Conservation (phyloP, 2,113 vertebrate species). For the Entosphenus tridentatus region DNA sequence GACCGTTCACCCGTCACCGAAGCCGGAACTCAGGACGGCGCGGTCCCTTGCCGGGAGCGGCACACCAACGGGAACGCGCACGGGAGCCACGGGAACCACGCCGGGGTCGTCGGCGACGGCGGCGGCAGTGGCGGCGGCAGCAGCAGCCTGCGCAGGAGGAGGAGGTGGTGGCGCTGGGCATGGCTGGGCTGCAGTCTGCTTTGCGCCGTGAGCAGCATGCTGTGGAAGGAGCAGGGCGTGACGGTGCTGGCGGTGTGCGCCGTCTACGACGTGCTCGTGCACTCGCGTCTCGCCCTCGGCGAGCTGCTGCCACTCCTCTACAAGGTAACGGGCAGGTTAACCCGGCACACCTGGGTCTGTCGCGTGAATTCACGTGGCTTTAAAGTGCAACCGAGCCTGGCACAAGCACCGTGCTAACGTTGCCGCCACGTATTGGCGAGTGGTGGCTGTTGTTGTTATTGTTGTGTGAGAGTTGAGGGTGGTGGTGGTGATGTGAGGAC, state of each 20-base stretch:
- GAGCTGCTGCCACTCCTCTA: constrained; percentile 44
- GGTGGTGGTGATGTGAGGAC: no score
- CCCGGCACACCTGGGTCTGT: not conserved
- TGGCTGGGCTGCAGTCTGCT: constrained; percentile 51
- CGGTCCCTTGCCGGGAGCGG: no score
- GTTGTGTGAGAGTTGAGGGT: no score
- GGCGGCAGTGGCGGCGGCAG: not conserved
- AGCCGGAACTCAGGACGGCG: no score
- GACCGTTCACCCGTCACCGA: no score
- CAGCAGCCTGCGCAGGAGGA: no score
- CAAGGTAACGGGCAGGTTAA: constrained; percentile 38
- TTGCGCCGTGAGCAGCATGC: constrained; percentile 72
- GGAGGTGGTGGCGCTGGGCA: constrained; percentile 21
- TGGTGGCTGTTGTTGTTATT: not conserved
- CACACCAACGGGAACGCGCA: no score
- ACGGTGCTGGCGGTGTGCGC: constrained; percentile 76
- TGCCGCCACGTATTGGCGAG: not conserved
- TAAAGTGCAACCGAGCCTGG: not conserved
- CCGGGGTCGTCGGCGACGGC: not conserved
- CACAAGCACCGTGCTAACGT: not conserved
- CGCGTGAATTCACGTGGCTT: not conserved
- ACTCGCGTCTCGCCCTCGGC: constrained; percentile 48
- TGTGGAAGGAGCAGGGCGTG: constrained; percentile 96
- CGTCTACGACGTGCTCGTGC: constrained; percentile 63
- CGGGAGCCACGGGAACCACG: no score